Conservation (phyloP, 2,113 vertebrate species). For the Gymnocephalus cernua region DNA sequence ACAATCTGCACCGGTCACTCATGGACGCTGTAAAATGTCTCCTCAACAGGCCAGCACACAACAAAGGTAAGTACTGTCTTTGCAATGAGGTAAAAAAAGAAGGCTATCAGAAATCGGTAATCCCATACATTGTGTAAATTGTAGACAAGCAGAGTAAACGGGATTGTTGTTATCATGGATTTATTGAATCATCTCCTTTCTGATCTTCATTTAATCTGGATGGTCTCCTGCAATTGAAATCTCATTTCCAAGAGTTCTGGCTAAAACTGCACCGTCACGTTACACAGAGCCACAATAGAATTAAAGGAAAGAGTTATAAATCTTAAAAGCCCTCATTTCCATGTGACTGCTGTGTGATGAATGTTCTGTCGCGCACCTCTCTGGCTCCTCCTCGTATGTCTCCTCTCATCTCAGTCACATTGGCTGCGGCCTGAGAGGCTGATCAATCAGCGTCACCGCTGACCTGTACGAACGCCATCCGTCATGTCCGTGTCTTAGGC, state of each 20-base stretch:
- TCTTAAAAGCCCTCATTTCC: background rate
- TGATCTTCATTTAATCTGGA: background rate
- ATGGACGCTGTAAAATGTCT: slow-evolving; percentile 11
- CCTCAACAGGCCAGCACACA: background rate
- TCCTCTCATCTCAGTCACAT: slow-evolving; percentile 44
- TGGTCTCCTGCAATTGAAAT: slow-evolving; percentile 4
- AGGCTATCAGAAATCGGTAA: background rate
- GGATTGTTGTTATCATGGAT: background rate
- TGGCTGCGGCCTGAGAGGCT: slow-evolving; percentile 39
- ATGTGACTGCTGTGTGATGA: slow-evolving; percentile 34
- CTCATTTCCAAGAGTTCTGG: background rate
- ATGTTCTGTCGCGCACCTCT: slow-evolving; percentile 28
- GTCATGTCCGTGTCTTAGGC: slow-evolving; percentile 34
- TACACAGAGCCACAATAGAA: background rate
- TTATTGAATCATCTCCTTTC: background rate
- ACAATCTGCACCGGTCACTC: background rate
- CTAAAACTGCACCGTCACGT: background rate
- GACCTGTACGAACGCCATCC: slow-evolving; percentile 50
- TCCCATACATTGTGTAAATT: background rate
- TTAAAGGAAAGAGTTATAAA: background rate
- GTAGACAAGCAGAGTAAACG: background rate
- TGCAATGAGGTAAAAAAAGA: background rate
- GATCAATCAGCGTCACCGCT: slow-evolving; percentile 62
- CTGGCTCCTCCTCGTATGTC: background rate
- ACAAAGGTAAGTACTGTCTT: slow-evolving; percentile 16